Evolutionary conservation across 2,888 invertebrate genomes (phyloP).

Genomic region (Xanthostigma xanthostigma): DNA sequence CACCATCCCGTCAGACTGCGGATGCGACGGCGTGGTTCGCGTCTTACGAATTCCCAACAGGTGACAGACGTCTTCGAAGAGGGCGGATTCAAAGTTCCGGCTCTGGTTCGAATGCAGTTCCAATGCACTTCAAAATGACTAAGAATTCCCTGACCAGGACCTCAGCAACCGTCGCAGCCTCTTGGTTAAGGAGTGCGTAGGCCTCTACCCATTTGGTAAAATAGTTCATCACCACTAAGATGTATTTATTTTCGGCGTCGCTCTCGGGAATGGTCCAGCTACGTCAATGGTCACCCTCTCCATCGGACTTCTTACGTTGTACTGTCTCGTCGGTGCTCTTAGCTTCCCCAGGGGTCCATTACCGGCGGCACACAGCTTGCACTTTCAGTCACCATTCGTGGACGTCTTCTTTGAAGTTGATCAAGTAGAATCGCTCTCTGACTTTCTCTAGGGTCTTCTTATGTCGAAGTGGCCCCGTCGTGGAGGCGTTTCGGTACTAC

Average conservation of each 20-base stretch:
- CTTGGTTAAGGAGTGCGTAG: slow-evolving; percentile 12
- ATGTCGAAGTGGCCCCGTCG: slow-evolving; percentile 17
- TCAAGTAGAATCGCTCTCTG: slow-evolving; percentile 15
- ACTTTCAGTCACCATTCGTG: slow-evolving; percentile 14
- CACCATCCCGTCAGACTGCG: no score
- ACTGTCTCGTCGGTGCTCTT: slow-evolving; percentile 11
- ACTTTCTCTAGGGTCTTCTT: no score
- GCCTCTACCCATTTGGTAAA: no score
- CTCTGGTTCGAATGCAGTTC: slow-evolving; percentile 17
- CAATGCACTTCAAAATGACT: slow-evolving; percentile 13
- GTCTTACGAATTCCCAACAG: no score
- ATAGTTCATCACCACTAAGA: no score
- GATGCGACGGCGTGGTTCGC: no score
- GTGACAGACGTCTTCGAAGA: no score
- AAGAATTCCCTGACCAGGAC: slow-evolving; percentile 17
- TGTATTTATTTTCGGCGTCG: no score
- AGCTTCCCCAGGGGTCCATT: slow-evolving; percentile 10
- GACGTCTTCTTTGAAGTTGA: slow-evolving; percentile 9
- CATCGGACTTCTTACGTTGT: slow-evolving; percentile 12
- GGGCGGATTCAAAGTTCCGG: slow-evolving; percentile 18
- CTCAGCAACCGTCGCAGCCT: slow-evolving; percentile 14
- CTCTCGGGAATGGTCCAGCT: no score
- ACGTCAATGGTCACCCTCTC: no score
- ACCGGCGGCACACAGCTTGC: slow-evolving; percentile 9
- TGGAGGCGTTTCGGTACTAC: slow-evolving; percentile 12